Conservation (phyloP, 1,140 invertebrate species). For the Piezodorus guildinii region DNA sequence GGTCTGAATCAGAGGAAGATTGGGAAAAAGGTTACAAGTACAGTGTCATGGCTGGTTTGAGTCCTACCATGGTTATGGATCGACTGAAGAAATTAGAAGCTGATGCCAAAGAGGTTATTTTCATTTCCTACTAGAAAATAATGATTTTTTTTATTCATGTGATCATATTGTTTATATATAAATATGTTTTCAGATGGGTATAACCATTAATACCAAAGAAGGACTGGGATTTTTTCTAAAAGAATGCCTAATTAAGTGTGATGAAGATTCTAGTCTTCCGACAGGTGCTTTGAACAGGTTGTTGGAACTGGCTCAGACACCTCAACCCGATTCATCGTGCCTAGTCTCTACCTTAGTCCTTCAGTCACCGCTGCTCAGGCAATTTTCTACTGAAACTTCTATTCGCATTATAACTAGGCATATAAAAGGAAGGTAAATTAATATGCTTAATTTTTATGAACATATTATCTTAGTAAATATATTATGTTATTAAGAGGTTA, state of each 20-base stretch:
- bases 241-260: constrained; percentile 31
- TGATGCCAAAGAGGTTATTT: constrained; percentile 26
- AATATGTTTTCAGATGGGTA: constrained; percentile 21
- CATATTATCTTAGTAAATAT: neutral
- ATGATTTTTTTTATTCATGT: neutral
- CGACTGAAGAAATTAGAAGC: constrained; percentile 34
- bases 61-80: constrained; percentile 38
- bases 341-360: constrained; percentile 39
- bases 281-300: constrained; percentile 21
- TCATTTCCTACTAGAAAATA: neutral
- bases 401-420: constrained; percentile 35
- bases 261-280: constrained; percentile 24
- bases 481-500: too few species aligned
- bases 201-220: constrained; percentile 25
- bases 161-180: too few species aligned
- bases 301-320: constrained; percentile 8
- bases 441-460: neutral
- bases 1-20: constrained; percentile 36
- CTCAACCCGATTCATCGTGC: neutral
- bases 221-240: constrained; percentile 43
- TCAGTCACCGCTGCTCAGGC: constrained; percentile 40
- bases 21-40: constrained; percentile 48
- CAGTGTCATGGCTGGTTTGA: constrained; percentile 42
- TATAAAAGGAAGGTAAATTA: constrained; percentile 1
- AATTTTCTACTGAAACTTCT: constrained; percentile 45